Base-by-base conservation (phyloP, 2,113 vertebrate species). In the Eurystomus gularis region DNA sequence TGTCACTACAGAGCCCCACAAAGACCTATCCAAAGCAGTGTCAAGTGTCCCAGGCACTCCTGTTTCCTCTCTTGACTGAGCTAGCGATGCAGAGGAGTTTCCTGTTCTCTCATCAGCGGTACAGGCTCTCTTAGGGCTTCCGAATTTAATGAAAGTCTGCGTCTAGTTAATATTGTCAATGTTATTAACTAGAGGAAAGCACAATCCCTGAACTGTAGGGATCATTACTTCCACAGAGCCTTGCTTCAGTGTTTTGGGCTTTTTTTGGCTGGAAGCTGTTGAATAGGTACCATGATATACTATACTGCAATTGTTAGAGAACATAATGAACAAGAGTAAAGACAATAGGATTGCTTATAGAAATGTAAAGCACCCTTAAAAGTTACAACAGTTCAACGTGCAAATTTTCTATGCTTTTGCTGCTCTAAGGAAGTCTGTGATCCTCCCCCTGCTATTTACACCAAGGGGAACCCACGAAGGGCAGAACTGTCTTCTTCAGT, bases 171-270 rank as follows among this genome's bases (percentile, higher is more conserved):
- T 93, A 95, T 20, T 52, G 69, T 81, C 92, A 60, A 6, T 48
- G 80, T 95, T 93, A 96, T 93, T 90, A 96, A 94, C 37, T 44
- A 86, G 79, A 89, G 66, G 46, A 93, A 94, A 88, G 71, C 78
- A 80, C 78, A 84, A 37, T 86, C 71, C 87, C 94, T 88, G 55
- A 90, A 86, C 79, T 44, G 55, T 4, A 66, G 64, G 68, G 76
- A 92, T 90, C 95, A 75, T 73, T 91, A 73, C 66, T 91, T 75
- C 57, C 75, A 90, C 11, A 77, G 68, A 95, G 90, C 57, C n/a
- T 39, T 39, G 55, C 66, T 93, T 83, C 0, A 1, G 35, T 40
- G 29, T 33, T 83, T 40, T 35, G 49, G 37, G 28, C 3, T 9
- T 35, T 60, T 72, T 76, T 13, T 49, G 55, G 52, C 80, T 91